Evolutionary conservation across 1,140 invertebrate genomes (phyloP), one percentile per base, ranked within the genome.

Genomic region (Pogonognathellus flavescens): DNA sequence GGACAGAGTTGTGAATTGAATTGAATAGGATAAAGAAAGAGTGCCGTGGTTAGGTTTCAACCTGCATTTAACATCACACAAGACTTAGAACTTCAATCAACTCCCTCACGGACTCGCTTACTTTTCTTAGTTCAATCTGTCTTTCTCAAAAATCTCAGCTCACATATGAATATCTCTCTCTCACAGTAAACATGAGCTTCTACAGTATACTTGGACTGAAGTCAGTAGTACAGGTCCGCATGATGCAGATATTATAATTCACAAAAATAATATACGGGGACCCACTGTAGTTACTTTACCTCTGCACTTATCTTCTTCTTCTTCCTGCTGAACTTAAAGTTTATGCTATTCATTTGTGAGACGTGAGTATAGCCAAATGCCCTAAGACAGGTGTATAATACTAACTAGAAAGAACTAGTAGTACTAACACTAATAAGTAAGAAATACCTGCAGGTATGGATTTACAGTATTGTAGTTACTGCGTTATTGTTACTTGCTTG

Each of bases 401-500:
- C 20, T 14, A 66, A 66, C 62, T 22, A 60, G 11, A 14, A 60
- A 6, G 22, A 31, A 66, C 70, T 49, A 18, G 16, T 62, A 62
- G 5, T 60, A 60, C 57, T 53, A 13, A 9, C n/a, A n/a, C 59
- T n/a, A 62, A 31, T 49, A 16, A 76, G 70, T 41, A 76, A 50
- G 31, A 50, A 14, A 41, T 16, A 76, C 41, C 70, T 76, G 25
- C 70, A 76, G 70, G 25, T 76, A 76, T 76, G 41, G 41, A 76
- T 76, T 76, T 76, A 76, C 70, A 22, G 59, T 60, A 60, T 60
- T 60, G n/a, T 60, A 18, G 22, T 31, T 41, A 41, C 31, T 41
- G 6, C 31, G 31, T 41, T 41, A 41, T 41, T 41, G 31, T 41
- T 41, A 41, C 31, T 66, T 66, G 20, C 25, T 14, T n/a, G 13